phyloP scores from a whole-genome alignment of 2,113 vertebrate species.

The Thalassarche chlororhynchos region DNA sequence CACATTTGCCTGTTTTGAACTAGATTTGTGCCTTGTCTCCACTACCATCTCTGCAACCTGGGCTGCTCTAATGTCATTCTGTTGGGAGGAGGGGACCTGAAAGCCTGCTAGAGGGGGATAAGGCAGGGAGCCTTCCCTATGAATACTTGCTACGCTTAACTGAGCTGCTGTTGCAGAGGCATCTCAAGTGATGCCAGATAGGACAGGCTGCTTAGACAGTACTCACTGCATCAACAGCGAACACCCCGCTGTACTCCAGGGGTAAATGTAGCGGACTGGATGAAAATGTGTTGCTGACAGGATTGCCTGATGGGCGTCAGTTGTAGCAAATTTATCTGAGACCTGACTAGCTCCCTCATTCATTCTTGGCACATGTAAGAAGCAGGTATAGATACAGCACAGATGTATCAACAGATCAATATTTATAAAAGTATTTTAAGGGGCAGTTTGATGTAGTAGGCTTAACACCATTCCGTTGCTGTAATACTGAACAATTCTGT shows the following conservation, averaged over 20 bases:
- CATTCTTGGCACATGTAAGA: not conserved
- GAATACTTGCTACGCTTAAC: not conserved
- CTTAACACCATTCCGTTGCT: not conserved
- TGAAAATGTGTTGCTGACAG: not conserved
- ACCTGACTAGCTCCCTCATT: fast-evolving
- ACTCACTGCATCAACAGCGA: not conserved
- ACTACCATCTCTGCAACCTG: not conserved
- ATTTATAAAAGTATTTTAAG: not conserved
- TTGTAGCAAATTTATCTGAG: not conserved
- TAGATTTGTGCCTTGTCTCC: not conserved
- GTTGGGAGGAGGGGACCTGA: not conserved
- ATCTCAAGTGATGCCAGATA: not conserved
- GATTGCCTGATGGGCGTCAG: not conserved
- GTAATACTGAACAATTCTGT: not conserved
- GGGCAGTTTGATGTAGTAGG: not conserved
- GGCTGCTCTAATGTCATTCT: not conserved
- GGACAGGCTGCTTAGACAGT: not conserved
- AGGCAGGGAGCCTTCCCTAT: not conserved
- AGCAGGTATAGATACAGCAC: not conserved
- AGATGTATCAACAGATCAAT: not conserved
- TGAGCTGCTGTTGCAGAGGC: not conserved
- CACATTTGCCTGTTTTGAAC: not conserved
- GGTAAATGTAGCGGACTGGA: not conserved
- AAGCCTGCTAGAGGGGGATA: not conserved
- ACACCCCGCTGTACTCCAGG: fast-evolving